Conservation (phyloP, 2,113 vertebrate species). For the Capreolus pygargus region DNA sequence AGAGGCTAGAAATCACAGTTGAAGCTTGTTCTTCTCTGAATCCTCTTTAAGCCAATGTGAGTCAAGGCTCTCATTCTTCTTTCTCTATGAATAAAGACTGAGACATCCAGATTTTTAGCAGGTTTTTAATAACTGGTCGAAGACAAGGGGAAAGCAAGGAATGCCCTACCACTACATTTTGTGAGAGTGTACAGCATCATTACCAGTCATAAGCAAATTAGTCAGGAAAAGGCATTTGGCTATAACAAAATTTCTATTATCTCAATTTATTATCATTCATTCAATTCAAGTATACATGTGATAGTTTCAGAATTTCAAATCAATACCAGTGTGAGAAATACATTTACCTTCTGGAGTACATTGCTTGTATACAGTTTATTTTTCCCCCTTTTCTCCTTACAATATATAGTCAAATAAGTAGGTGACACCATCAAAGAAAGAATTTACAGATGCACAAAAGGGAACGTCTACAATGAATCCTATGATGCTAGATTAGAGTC, state of each 20-base stretch:
- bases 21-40: not conserved
- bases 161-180: not conserved
- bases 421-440: not conserved
- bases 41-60: not conserved
- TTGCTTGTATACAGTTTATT: not conserved
- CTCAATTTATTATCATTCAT: not conserved
- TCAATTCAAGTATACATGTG: not conserved
- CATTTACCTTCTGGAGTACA: not conserved
- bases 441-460: not conserved
- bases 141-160: not conserved
- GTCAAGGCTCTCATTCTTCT: not conserved
- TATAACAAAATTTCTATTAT: not conserved
- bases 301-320: not conserved
- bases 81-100: not conserved
- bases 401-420: not conserved
- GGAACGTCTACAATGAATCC: not conserved
- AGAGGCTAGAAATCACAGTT: not conserved
- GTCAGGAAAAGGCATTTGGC: not conserved
- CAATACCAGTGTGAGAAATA: not conserved
- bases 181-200: not conserved
- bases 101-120: not conserved
- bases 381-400: not conserved
- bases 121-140: not conserved
- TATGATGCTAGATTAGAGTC: not conserved
- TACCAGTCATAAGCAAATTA: not conserved